A percentile compares a stretch with the other conserved stretches of the same genome.
phyloP scores from a whole-genome alignment of 2,797 vertebrate genomes.

The Buphagus erythrorhynchus region DNA sequence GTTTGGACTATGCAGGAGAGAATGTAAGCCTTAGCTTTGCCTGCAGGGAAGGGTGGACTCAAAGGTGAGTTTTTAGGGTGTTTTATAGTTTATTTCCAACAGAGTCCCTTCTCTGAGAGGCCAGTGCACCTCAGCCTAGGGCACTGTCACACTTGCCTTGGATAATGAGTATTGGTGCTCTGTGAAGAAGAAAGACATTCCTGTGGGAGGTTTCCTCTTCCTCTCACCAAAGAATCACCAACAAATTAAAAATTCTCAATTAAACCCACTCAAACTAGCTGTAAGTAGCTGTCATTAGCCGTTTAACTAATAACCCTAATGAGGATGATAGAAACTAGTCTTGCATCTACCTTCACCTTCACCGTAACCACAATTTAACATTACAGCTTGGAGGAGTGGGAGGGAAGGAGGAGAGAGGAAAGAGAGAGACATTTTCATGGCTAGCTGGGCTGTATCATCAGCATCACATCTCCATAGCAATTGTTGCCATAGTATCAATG shows the following conservation, averaged over 20 bases:
- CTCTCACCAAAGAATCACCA: constrained; percentile 23
- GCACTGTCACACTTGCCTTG: neutral
- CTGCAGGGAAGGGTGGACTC: neutral
- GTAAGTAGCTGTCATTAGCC: neutral
- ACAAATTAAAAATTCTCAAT: constrained; percentile 2
- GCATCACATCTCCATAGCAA: constrained; percentile 37
- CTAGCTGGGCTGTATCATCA: neutral
- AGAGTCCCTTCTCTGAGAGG: neutral
- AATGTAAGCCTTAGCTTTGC: neutral
- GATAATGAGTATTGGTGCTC: neutral
- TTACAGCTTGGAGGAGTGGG: neutral
- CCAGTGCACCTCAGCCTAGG: neutral
- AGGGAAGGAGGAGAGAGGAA: neutral
- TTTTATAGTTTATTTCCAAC: neutral
- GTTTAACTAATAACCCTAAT: neutral
- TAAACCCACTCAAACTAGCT: neutral
- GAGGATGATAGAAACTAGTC: neutral
- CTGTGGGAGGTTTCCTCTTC: neutral
- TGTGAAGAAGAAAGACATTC: neutral
- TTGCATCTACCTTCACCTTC: neutral
- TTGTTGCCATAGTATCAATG: constrained; percentile 12
- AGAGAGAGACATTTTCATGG: neutral
- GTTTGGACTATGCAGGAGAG: neutral
- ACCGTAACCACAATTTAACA: neutral
- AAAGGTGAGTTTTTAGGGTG: neutral